Evolutionary conservation across 2,888 invertebrate species (phyloP).

Genomic region (Ferrisia virgata): DNA sequence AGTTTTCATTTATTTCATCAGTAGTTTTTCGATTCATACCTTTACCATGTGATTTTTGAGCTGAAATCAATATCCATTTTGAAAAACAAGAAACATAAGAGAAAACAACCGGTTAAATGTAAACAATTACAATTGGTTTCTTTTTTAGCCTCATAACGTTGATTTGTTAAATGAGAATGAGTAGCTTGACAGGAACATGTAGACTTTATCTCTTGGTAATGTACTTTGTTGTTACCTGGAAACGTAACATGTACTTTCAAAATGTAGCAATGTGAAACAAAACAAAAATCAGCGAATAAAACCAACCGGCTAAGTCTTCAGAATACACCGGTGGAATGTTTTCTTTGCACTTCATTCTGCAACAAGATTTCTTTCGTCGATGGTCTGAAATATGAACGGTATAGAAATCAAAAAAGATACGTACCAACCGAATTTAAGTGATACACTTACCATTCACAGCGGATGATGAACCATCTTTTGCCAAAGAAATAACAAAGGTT

Average conservation of each 20-base stretch:
- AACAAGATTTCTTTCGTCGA: neutral
- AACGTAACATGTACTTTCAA: neutral
- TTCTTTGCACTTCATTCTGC: neutral
- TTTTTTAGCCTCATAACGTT: neutral
- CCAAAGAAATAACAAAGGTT: neutral
- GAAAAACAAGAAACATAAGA: neutral
- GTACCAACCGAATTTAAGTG: neutral
- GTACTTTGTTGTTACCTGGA: neutral
- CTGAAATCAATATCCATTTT: neutral
- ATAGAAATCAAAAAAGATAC: neutral
- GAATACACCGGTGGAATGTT: neutral
- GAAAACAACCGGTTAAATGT: neutral
- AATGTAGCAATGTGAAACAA: neutral
- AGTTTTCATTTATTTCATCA: neutral
- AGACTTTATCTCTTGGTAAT: neutral
- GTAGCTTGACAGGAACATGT: neutral
- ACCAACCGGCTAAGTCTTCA: neutral
- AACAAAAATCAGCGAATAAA: neutral
- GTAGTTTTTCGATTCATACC: neutral
- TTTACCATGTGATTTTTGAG: neutral
- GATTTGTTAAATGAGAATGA: neutral
- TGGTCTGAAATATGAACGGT: neutral
- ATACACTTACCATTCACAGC: neutral
- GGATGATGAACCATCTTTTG: neutral
- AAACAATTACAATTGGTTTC: neutral